Base-by-base conservation (phyloP, 2,113 vertebrate genomes). In the Tor tambroides region DNA sequence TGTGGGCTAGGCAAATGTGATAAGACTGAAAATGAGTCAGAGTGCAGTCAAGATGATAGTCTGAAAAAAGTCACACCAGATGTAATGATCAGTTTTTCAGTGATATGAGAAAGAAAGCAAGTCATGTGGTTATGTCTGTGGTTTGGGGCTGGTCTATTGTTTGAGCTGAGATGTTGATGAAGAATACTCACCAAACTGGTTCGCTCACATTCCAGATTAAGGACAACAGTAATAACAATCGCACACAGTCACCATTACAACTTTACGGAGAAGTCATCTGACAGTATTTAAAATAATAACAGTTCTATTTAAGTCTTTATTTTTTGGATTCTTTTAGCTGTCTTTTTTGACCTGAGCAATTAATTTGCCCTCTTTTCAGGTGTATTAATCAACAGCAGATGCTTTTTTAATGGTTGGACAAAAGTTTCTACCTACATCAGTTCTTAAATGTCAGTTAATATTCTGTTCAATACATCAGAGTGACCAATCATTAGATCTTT, bases 131-230 rank as follows among this genome's bases (percentile, higher is more conserved):
- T 30, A 6, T 67, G 61, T 49, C 35, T 46, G n/a, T 82, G 38
- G 19, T 72, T 56, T 51, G 26, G 80, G n/a, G 32, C 23, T 54
- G 23, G 65, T 15, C 46, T 84, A 4, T 74, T 84, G 30, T 51
- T 51, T 83, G 63, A 83, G 63, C 65, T 51, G 26, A 71, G 63
- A 49, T 30, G 65, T 51, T 51, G 63, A 49, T 67, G 3, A 83
- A 32, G 9, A 19, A 21, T 71, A 75, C 83, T 84, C 21, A 30
- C 59, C 38, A 14, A 43, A 90, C 93, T 71, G n/a, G 93, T 91
- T 90, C 84, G 91, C 92, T 90, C 71, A 90, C 94, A 93, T 93
- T 94, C 90, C 88, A 77, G 21, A 51, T 89, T 82, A 65, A 87
- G 90, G 80, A 32, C 4, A 46, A 23, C 65, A 86, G 43, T 61